Conservation (phyloP, 2,888 invertebrate species). For the Carpatolechia fugitivella region DNA sequence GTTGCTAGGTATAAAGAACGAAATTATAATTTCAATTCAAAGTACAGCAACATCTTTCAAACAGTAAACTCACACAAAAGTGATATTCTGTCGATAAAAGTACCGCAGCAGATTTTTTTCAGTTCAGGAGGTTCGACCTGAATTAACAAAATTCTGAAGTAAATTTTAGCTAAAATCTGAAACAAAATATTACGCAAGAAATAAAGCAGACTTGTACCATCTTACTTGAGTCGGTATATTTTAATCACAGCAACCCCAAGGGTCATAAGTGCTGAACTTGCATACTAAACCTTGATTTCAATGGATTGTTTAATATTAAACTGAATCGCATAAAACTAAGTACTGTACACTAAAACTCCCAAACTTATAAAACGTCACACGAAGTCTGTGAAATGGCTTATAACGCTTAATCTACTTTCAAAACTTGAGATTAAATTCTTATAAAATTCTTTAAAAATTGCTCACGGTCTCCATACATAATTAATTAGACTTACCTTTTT, state of each 20-base stretch:
- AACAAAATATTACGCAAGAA: not conserved
- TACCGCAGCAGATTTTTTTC: too few relatives aligned
- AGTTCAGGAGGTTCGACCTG: too few relatives aligned
- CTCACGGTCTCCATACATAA: conserved; percentile 21
- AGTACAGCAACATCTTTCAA: too few relatives aligned
- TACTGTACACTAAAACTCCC: not conserved
- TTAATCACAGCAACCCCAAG: not conserved
- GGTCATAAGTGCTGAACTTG: not conserved
- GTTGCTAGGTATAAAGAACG: too few relatives aligned
- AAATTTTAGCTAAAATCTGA: too few relatives aligned
- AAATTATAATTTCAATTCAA: too few relatives aligned
- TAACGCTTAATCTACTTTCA: not conserved
- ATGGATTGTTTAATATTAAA: not conserved
- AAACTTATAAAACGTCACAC: not conserved
- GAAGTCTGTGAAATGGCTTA: not conserved
- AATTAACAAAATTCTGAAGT: too few relatives aligned
- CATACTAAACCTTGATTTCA: not conserved
- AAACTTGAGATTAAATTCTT: conserved; percentile 15
- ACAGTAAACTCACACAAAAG: too few relatives aligned
- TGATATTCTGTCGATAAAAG: too few relatives aligned
- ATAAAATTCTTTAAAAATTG: not conserved
- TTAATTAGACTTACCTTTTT: conserved; percentile 24
- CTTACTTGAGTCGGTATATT: too few relatives aligned
- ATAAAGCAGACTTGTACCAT: not conserved
- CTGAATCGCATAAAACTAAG: not conserved